Conservation (phyloP, 2,797 vertebrate genomes). For the Muscicapa striata region DNA sequence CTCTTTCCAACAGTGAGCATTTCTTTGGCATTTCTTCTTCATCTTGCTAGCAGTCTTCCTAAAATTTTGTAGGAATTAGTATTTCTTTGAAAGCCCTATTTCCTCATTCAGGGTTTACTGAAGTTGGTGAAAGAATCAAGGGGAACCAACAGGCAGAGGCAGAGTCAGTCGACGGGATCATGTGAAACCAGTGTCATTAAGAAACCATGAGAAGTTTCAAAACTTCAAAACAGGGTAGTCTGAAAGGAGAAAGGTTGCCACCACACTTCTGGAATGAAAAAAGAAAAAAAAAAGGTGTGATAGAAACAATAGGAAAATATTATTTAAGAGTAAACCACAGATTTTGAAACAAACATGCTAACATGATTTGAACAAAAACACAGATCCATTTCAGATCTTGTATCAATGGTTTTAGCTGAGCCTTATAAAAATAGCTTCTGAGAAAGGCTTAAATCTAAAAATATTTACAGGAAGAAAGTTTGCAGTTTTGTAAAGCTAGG, state of each 20-base stretch:
- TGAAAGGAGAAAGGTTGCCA: background rate
- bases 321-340: background rate
- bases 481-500: background rate
- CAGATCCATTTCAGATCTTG: background rate
- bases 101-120: background rate
- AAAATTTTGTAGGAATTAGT: background rate
- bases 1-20: background rate
- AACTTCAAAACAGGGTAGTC: background rate
- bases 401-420: background rate
- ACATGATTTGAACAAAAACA: background rate
- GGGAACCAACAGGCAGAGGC: background rate
- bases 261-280: background rate
- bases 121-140: background rate
- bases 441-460: conserved; percentile 16
- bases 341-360: background rate
- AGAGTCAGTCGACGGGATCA: background rate
- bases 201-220: background rate
- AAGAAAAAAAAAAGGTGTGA: background rate
- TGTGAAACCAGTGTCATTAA: background rate
- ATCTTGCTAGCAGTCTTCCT: background rate
- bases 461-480: background rate
- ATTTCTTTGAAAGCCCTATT: background rate
- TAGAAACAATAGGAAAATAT: background rate
- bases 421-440: background rate
- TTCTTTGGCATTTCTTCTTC: background rate